Evolutionary conservation across 2,797 vertebrate genomes (phyloP).

Genomic region (Melanogrammus aeglefinus): DNA sequence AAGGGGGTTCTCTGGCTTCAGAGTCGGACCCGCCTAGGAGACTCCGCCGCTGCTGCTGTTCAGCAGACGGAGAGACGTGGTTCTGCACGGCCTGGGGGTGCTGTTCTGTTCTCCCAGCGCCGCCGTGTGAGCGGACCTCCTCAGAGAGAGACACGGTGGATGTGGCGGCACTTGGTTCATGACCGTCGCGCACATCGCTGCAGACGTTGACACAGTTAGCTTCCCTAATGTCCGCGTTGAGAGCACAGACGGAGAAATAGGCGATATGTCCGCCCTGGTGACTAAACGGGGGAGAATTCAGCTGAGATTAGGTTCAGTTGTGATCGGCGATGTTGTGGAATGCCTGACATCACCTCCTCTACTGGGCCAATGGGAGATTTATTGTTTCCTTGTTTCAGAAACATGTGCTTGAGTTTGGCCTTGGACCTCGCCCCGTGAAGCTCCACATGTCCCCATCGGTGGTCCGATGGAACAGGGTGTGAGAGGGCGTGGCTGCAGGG

Average conservation of each 20-base stretch:
- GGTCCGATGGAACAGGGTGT: not conserved
- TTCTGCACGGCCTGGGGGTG: no score
- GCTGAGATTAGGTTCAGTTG: not conserved
- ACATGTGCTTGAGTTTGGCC: not conserved
- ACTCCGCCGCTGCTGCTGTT: slow-evolving; percentile 25
- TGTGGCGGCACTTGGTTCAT: not conserved
- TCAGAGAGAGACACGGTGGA: not conserved
- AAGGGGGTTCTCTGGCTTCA: slow-evolving; percentile 24
- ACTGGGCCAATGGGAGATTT: not conserved
- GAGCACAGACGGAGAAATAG: not conserved
- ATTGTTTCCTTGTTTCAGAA: not conserved
- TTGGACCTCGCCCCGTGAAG: not conserved
- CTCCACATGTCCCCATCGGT: slow-evolving; percentile 10
- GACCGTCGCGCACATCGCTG: not conserved
- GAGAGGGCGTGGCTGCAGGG: slow-evolving; percentile 9
- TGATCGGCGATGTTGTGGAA: not conserved
- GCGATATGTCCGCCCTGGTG: not conserved
- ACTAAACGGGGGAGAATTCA: not conserved
- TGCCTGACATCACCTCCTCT: not conserved
- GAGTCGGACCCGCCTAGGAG: slow-evolving; percentile 37
- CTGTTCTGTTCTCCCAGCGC: not conserved
- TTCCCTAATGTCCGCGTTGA: not conserved
- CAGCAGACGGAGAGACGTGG: slow-evolving; percentile 41
- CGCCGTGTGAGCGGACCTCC: not conserved
- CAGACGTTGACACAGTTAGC: not conserved